Base-by-base conservation (phyloP, 2,888 invertebrate genomes). In the Frankliniella intonsa region DNA sequence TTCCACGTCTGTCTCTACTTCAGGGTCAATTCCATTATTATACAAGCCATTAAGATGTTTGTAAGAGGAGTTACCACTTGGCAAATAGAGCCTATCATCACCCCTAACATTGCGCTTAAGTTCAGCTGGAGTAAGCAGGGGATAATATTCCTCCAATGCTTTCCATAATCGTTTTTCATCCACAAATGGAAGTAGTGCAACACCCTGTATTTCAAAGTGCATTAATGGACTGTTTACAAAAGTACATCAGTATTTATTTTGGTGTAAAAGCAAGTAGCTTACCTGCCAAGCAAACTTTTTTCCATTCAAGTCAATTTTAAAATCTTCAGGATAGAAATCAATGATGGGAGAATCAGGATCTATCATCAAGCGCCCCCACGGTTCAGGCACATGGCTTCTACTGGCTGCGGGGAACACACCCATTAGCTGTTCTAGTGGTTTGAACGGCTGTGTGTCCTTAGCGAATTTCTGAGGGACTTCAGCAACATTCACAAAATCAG, bases 341-440 rank as follows among this genome's bases (percentile, higher is more conserved):
- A 99, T 98, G 83, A 99, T 99, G 0, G 95, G 90, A 0, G 99
- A 99, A 85, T 94, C 93, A 3, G 96, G 94, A 87, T 96, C 94
- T 81, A 91, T 93, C 99, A 99, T 99, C 80, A 99, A 92, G 84
- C 90, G 89, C 25, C 95, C 97, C 97, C 98, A 99, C 5, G 98
- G 94, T 84, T 91, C 88, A 25, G 99, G 99, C 83, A 99, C 95
- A 89, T 98, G 98, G 82, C 94, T 92, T 84, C 95, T 93, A 89
- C 97, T 98, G 80, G 97, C 99, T 19, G 99, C 99, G 81, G 99
- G 99, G 89, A 99, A 99, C 84, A 99, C 99, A 65, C 98, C 96
- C 99, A 99, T 99, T 87, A 99, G 89, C 90, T 99, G 99, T 89
- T 99, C 98, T 86, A 99, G 89, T 0, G 99, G 99, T 84, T 94